These are phyloP conservation scores for Actenoides hombroni DNA, from an alignment of 2,113 vertebrate species.

Conservation along the genomic window DNA sequence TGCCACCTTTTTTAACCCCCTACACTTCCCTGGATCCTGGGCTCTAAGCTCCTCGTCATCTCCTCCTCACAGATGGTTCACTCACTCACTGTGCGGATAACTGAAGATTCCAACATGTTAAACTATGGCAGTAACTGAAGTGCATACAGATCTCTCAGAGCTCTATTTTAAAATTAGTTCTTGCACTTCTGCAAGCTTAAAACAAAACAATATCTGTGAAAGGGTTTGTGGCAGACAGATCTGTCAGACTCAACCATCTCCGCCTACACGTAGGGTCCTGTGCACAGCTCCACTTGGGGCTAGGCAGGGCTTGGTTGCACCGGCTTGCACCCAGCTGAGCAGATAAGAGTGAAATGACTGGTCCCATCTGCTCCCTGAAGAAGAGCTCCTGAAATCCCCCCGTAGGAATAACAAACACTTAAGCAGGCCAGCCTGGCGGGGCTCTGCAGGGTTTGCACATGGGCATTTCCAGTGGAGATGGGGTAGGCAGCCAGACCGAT, in stretches of 20 bases:
- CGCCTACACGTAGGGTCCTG: rapidly evolving
- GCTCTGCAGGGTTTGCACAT: rapidly evolving
- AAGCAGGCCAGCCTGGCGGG: neutral
- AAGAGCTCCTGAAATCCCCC: neutral
- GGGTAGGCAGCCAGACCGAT: rapidly evolving
- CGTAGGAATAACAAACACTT: neutral
- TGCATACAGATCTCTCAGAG: neutral
- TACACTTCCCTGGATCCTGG: neutral
- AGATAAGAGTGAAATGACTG: neutral
- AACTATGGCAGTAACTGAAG: neutral
- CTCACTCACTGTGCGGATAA: neutral
- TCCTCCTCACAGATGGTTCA: neutral
- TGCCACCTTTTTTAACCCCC: neutral
- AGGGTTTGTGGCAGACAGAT: neutral
- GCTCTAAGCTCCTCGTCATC: neutral
- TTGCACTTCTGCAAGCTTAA: neutral
- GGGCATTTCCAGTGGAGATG: neutral
- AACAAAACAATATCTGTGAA: neutral
- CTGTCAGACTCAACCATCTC: neutral
- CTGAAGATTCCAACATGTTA: neutral
- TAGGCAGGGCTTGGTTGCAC: neutral
- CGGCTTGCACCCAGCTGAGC: neutral
- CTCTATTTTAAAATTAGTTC: neutral
- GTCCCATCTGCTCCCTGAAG: neutral
- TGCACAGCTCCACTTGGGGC: neutral